Evolutionary conservation across 2,888 invertebrate genomes (phyloP), one percentile per base, ranked within the genome.

Genomic region (Malthinus seriepunctatus): DNA sequence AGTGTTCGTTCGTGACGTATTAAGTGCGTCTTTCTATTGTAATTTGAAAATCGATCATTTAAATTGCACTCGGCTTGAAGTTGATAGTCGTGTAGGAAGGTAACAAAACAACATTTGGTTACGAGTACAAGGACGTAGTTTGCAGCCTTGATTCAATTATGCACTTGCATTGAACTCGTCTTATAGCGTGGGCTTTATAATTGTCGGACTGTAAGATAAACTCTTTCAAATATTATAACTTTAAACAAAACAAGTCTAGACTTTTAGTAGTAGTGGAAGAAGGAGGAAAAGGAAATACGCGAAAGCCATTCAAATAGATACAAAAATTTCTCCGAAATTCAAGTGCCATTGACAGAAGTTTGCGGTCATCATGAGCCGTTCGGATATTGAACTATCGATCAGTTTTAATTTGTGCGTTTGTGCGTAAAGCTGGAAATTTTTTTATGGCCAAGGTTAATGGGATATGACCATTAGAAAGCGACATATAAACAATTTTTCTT

Each of bases 121-220:
- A 62, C 51, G 56, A 56, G 59, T 33, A 54, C 63, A 63, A 63
- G 63, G 63, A 48, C 56, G 46, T 8, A 14, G 35, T 38, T 59
- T 51, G 37, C 46, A 52, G 56, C 63, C 63, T 63, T 63, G 63
- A 37, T 63, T 58, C 61, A 61, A 61, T 63, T 63, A 56, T 63
- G 62, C 63, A 63, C 63, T 63, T 62, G 56, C 62, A 59, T 39
- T 53, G 35, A 33, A 42, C 39, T 34, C n/a, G 51, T 3, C 10
- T n/a, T 45, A 35, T 32, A 45, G 7, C 9, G 49, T 49, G 44
- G 55, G 49, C 9, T 37, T 33, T 37, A 44, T 44, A 55, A 55
- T 49, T 55, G 44, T 35, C 49, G 49, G 39, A 45, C 33, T 55
- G 55, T 44, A 42, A 32, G 48, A 50, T 49, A 49, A 34, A 32